These are phyloP conservation scores for Tamias sibiricus DNA, from an alignment of 2,113 vertebrate species.

Conservation along the genomic window DNA sequence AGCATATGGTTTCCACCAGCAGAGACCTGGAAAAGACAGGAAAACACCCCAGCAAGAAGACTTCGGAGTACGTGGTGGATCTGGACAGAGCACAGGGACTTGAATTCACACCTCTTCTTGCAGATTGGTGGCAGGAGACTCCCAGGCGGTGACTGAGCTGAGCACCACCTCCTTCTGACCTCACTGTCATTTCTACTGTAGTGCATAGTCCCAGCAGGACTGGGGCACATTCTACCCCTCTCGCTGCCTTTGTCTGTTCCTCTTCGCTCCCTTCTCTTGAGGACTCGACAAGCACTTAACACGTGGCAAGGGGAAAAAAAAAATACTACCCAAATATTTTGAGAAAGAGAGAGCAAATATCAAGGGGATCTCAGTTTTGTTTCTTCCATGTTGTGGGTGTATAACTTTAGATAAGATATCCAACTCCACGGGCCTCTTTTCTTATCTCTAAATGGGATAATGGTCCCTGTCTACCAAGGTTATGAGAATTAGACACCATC, in stretches of 20 bases:
- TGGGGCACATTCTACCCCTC: too few species aligned
- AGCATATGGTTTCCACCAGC: background rate
- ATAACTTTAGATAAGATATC: background rate
- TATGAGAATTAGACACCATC: conserved; percentile 4
- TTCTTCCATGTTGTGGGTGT: background rate
- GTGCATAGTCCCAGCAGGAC: background rate
- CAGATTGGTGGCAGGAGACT: background rate
- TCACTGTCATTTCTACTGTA: too few species aligned
- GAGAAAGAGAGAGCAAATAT: background rate
- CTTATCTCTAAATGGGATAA: conserved; percentile 47
- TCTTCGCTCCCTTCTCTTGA: background rate
- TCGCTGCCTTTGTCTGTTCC: background rate
- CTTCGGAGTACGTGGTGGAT: too few species aligned
- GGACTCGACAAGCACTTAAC: background rate
- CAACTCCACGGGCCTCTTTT: conserved; percentile 4
- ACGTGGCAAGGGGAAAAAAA: background rate
- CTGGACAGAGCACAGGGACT: background rate
- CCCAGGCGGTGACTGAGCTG: background rate
- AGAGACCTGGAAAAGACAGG: background rate
- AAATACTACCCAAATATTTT: background rate
- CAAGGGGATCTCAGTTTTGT: background rate
- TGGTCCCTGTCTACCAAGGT: background rate
- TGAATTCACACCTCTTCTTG: background rate
- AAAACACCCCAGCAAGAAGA: background rate
- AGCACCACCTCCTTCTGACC: accelerated